A percentile compares a stretch with the other conserved stretches of the same genome.
Evolutionary conservation across 2,888 invertebrate species (phyloP).

Genomic region (Drosophila tanythrix): DNA sequence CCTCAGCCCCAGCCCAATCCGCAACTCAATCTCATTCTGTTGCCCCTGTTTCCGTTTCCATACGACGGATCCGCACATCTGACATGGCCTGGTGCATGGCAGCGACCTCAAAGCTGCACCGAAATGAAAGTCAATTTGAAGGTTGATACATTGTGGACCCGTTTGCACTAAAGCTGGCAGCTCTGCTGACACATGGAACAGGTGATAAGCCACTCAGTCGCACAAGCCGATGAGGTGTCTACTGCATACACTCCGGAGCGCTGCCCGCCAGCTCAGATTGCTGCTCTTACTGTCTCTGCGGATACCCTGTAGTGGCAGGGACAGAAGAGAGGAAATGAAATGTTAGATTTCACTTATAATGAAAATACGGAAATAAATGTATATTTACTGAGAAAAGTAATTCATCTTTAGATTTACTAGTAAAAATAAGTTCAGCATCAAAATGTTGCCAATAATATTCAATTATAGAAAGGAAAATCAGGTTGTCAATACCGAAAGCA

Average conservation of each 20-base stretch:
- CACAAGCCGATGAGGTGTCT: slow-evolving; percentile 62
- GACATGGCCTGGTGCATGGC: slow-evolving; percentile 42
- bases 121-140: slow-evolving; percentile 76
- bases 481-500: rapidly evolving
- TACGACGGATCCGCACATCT: slow-evolving; percentile 8
- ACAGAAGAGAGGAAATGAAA: too few relatives aligned
- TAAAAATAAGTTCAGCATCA: neutral
- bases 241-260: slow-evolving; percentile 14
- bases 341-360: neutral
- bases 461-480: neutral
- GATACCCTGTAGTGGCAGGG: slow-evolving; percentile 10
- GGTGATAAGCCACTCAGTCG: slow-evolving; percentile 72
- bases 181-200: slow-evolving; percentile 67
- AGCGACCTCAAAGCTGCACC: slow-evolving; percentile 75
- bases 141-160: slow-evolving; percentile 72
- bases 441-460: neutral
- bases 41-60: slow-evolving; percentile 6
- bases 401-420: rapidly evolving
- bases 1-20: neutral
- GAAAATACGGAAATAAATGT: neutral
- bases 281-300: neutral
- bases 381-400: neutral
- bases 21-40: slow-evolving; percentile 8
- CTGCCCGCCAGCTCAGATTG: neutral
- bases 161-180: slow-evolving; percentile 61